These are phyloP conservation scores for Loxodonta africana DNA, from an alignment of 2,113 vertebrate genomes.

Conservation along the genomic window DNA sequence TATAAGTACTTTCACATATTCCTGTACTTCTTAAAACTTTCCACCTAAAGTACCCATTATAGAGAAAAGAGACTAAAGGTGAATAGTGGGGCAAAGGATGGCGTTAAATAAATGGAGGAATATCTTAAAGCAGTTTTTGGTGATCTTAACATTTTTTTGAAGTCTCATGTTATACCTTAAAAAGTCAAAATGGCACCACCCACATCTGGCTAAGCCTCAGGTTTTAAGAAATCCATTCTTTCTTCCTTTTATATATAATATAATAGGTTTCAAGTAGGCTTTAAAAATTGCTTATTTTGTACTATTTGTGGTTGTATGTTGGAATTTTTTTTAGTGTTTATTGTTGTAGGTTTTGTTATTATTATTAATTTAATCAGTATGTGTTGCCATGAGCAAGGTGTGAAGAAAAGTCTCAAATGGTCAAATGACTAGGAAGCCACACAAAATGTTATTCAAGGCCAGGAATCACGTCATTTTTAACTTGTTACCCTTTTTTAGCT, in stretches of 20 bases:
- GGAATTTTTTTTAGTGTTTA: neutral
- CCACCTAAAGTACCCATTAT: neutral
- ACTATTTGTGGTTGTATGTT: neutral
- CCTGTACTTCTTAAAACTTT: conserved; percentile 17
- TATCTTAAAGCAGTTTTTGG: neutral
- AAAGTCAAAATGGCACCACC: neutral
- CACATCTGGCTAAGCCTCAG: neutral
- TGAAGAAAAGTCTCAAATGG: neutral
- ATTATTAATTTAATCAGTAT: neutral
- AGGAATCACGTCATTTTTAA: neutral
- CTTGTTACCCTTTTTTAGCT: neutral
- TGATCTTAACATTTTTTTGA: neutral
- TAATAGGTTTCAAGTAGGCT: neutral
- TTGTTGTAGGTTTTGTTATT: neutral
- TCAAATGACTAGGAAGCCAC: neutral
- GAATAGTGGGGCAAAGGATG: neutral
- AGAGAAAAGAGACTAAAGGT: neutral
- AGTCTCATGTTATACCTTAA: neutral
- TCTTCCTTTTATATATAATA: neutral
- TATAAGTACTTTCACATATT: neutral
- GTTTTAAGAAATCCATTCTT: conserved; percentile 10
- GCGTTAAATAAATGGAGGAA: neutral
- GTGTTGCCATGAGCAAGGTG: neutral
- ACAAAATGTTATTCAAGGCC: neutral
- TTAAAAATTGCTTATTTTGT: neutral